Conservation (phyloP, 2,888 invertebrate genomes). For the Napeogenes inachia region DNA sequence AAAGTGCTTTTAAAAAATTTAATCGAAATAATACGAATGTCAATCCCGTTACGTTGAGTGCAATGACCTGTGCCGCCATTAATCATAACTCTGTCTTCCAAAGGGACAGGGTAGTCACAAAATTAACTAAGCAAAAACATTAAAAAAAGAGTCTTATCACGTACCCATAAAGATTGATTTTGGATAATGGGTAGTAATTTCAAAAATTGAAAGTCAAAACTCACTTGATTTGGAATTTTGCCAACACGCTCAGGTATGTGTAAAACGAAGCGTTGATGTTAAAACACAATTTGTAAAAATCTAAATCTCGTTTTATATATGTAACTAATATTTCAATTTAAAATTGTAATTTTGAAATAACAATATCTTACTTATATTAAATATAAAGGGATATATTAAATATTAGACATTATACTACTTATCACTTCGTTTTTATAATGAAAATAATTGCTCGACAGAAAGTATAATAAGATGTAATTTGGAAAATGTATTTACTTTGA, state of each 20-base stretch:
- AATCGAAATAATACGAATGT: slow-evolving; percentile 34
- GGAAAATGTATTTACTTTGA: too few species aligned
- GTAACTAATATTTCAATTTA: too few species aligned
- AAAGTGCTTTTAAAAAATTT: slow-evolving; percentile 20
- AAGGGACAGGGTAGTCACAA: slow-evolving; percentile 31
- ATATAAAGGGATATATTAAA: too few species aligned
- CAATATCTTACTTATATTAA: too few species aligned
- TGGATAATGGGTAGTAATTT: slow-evolving; percentile 25
- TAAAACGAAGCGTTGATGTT: slow-evolving; percentile 6
- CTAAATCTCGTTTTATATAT: too few species aligned
- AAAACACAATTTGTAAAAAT: neutral
- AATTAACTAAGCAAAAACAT: slow-evolving; percentile 18
- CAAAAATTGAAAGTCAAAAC: slow-evolving; percentile 35
- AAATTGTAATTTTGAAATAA: too few species aligned
- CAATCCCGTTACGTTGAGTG: slow-evolving; percentile 32
- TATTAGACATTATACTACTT: too few species aligned
- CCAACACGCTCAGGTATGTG: slow-evolving; percentile 28
- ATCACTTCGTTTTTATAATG: too few species aligned
- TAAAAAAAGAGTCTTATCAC: slow-evolving; percentile 16
- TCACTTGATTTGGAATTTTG: slow-evolving; percentile 33
- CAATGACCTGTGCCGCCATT: slow-evolving; percentile 35
- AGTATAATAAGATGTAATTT: too few species aligned
- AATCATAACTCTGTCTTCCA: slow-evolving; percentile 36
- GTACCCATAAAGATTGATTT: slow-evolving; percentile 7
- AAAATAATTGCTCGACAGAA: too few species aligned